Evolutionary conservation across 2,888 invertebrate species (phyloP).

Genomic region (Choristoneura rosaceana): DNA sequence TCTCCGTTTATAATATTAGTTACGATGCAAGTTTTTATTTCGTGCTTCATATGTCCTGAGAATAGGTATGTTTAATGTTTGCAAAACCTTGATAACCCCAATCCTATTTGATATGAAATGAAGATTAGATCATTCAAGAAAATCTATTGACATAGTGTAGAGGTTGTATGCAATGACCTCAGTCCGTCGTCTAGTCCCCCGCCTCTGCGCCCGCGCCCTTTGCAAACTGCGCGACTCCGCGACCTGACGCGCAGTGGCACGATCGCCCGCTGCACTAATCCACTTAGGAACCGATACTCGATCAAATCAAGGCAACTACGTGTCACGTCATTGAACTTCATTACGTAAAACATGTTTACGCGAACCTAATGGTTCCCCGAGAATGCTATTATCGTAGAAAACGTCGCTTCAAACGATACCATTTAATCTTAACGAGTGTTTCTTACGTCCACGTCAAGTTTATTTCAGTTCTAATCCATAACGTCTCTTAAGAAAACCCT

Average conservation of each 20-base stretch:
- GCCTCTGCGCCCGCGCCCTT: slow-evolving; percentile 40
- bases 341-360: slow-evolving; percentile 47
- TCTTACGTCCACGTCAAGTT: slow-evolving; percentile 22
- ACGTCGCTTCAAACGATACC: slow-evolving; percentile 33
- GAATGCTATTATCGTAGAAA: slow-evolving; percentile 31
- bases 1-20: no score
- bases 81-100: neutral
- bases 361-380: slow-evolving; percentile 28
- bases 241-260: slow-evolving; percentile 64
- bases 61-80: neutral
- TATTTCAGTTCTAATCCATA: slow-evolving; percentile 36
- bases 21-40: neutral
- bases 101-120: neutral
- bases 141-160: slow-evolving; percentile 11
- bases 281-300: slow-evolving; percentile 61
- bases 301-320: slow-evolving; percentile 46
- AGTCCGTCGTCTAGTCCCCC: slow-evolving; percentile 47
- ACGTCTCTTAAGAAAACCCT: slow-evolving; percentile 32
- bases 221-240: slow-evolving; percentile 53
- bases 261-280: slow-evolving; percentile 71
- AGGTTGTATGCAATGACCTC: slow-evolving; percentile 26
- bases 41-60: neutral
- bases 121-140: slow-evolving; percentile 3
- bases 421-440: slow-evolving; percentile 22
- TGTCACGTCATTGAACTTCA: slow-evolving; percentile 59